Base-by-base conservation (phyloP, 2,113 vertebrate species). In the Polyodon spathula region DNA sequence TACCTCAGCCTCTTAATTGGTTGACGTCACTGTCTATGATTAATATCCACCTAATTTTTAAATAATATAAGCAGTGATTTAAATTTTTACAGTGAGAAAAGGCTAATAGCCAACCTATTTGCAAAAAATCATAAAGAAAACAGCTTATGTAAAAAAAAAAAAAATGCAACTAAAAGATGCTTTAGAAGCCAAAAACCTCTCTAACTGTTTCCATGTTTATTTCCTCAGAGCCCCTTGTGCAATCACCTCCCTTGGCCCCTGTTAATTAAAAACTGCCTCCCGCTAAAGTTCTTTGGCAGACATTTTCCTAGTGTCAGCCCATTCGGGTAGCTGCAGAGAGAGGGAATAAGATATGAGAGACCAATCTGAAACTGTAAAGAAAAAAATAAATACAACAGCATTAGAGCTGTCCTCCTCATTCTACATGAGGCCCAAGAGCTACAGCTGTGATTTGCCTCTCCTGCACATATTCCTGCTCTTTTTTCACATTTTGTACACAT, bases 231-330 rank as follows among this genome's bases (percentile, higher is more conserved):
- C 75, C 74, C 75, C 73, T 77, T 71, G 70, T 76, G 78, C 82
- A 84, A 80, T 83, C 81, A 80, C 76, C 79, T 81, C 82, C 75
- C 76, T 77, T 83, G 76, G 73, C 81, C 81, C 66, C 76, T 81
- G 82, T 81, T 86, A 86, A 88, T 87, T 86, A 86, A 86, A 87
- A 86, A 81, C 75, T 78, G 81, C 74, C 81, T 85, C 77, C 74
- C 67, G 66, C 82, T 81, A 73, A 84, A 83, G 72, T 78, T 62
- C 71, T 63, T 74, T 79, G 73, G 73, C 81, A 84, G 72, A 75
- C 73, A 71, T 77, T 83, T 54, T 62, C 72, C 73, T 81, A 40
- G 16, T 58, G 74, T 80, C 80, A 84, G 71, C 66, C 64, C 62
- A 56, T 62, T 62, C 40, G 78, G 65, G 72, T 75, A 70, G 72